A percentile compares a stretch with the other conserved stretches of the same genome.
Conservation (phyloP, 2,888 invertebrate species). For the Zaprionus obscuricornis region DNA sequence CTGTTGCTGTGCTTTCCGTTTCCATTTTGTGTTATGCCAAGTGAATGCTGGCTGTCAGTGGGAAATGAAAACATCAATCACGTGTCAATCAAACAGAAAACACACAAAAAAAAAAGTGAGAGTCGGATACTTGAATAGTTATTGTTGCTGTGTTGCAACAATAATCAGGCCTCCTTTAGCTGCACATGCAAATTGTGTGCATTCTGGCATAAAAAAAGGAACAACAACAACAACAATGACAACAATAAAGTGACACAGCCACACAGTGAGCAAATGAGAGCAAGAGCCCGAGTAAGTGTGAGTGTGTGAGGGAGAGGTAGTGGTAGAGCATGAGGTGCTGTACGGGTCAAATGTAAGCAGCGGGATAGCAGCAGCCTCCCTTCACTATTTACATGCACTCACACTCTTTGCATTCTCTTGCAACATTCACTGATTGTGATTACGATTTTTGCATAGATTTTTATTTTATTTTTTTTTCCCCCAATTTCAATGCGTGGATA, state of each 20-base stretch:
- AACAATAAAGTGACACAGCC: too few species aligned
- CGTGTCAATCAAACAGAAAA: slow-evolving; percentile 82
- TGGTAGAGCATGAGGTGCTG: slow-evolving; percentile 68
- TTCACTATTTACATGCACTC: slow-evolving; percentile 12
- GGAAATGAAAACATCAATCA: slow-evolving; percentile 83
- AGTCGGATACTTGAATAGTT: slow-evolving; percentile 65
- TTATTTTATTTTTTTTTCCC: slow-evolving; percentile 38
- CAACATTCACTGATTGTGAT: slow-evolving; percentile 12
- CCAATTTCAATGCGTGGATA: slow-evolving; percentile 31
- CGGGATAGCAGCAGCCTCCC: slow-evolving; percentile 16
- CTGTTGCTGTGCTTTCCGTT: slow-evolving; percentile 16
- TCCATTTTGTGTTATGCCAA: slow-evolving; percentile 23
- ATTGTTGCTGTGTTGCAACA: slow-evolving; percentile 32
- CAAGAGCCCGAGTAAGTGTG: too few species aligned
- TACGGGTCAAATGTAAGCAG: slow-evolving; percentile 64
- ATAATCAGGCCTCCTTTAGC: slow-evolving; percentile 58
- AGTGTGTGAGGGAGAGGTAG: too few species aligned
- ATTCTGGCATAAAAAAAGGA: slow-evolving; percentile 57
- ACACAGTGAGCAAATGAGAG: too few species aligned
- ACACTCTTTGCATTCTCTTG: slow-evolving; percentile 44
- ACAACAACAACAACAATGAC: slow-evolving; percentile 24
- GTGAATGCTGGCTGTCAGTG: slow-evolving; percentile 36
- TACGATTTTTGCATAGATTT: slow-evolving; percentile 61
- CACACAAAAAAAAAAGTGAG: too few species aligned
- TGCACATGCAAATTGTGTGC: slow-evolving; percentile 71